phyloP scores from a whole-genome alignment of 2,797 vertebrate species.

The Cyprinella venusta region DNA sequence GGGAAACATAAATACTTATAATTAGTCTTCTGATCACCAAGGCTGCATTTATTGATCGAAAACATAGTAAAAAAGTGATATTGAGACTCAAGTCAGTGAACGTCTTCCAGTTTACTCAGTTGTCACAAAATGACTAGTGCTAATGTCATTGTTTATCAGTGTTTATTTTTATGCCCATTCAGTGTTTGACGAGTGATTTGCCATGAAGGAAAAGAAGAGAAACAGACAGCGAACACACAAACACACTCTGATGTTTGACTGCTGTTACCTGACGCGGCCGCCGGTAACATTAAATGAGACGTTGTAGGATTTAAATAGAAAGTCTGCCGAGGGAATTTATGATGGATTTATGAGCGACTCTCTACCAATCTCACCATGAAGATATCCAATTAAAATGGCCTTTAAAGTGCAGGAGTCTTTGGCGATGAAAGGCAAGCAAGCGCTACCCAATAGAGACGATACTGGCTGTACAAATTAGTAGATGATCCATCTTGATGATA shows the following conservation, averaged over 20 bases:
- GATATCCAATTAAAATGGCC: slow-evolving; percentile 63
- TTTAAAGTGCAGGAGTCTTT: slow-evolving; percentile 23
- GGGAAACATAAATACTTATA: neutral
- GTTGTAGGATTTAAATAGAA: slow-evolving; percentile 53
- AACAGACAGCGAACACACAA: slow-evolving; percentile 53
- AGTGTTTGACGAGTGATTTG: slow-evolving; percentile 68
- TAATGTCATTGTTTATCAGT: slow-evolving; percentile 73
- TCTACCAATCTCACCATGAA: slow-evolving; percentile 53
- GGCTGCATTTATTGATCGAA: neutral
- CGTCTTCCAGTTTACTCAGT: neutral
- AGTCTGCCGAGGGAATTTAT: slow-evolving; percentile 53
- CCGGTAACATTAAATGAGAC: slow-evolving; percentile 58
- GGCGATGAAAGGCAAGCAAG: slow-evolving; percentile 18
- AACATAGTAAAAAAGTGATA: neutral
- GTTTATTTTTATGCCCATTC: slow-evolving; percentile 67
- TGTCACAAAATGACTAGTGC: slow-evolving; percentile 53
- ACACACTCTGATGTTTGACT: slow-evolving; percentile 58
- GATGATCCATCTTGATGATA: slow-evolving; percentile 57
- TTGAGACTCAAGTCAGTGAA: neutral
- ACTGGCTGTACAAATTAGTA: slow-evolving; percentile 46
- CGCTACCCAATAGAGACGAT: slow-evolving; percentile 27
- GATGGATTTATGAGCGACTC: slow-evolving; percentile 51
- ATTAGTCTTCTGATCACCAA: neutral
- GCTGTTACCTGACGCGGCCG: slow-evolving; percentile 60
- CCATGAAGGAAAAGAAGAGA: slow-evolving; percentile 64